phyloP scores from a whole-genome alignment of 2,888 invertebrate species.

The Acanthosepion pharaonis region DNA sequence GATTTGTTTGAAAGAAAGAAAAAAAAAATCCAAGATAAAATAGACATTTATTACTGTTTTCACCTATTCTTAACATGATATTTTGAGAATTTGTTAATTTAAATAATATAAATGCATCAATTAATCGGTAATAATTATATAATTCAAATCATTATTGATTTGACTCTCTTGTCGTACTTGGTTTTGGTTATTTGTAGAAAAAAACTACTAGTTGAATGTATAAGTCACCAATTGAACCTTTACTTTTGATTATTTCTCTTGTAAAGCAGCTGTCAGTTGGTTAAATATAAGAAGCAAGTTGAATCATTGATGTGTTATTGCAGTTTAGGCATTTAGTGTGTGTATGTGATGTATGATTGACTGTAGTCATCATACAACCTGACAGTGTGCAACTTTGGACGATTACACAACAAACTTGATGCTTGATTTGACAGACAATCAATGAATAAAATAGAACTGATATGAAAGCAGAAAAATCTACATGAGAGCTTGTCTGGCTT shows the following conservation, averaged over 20 bases:
- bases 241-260: neutral
- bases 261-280: slow-evolving; percentile 2
- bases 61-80: neutral
- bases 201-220: neutral
- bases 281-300: neutral
- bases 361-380: neutral
- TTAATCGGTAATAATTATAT: neutral
- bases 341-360: neutral
- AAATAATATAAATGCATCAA: neutral
- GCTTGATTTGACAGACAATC: neutral
- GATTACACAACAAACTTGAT: neutral
- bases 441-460: neutral
- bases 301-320: neutral
- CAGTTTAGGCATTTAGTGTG: neutral
- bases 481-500: neutral
- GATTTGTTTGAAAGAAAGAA: neutral
- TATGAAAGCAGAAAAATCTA: neutral
- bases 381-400: neutral
- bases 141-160: neutral
- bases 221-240: too few species aligned
- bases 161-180: neutral
- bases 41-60: neutral
- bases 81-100: neutral
- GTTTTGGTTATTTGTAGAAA: neutral
- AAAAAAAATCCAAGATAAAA: neutral